phyloP scores from a whole-genome alignment of 2,113 vertebrate species.

The Emberiza fucata region DNA sequence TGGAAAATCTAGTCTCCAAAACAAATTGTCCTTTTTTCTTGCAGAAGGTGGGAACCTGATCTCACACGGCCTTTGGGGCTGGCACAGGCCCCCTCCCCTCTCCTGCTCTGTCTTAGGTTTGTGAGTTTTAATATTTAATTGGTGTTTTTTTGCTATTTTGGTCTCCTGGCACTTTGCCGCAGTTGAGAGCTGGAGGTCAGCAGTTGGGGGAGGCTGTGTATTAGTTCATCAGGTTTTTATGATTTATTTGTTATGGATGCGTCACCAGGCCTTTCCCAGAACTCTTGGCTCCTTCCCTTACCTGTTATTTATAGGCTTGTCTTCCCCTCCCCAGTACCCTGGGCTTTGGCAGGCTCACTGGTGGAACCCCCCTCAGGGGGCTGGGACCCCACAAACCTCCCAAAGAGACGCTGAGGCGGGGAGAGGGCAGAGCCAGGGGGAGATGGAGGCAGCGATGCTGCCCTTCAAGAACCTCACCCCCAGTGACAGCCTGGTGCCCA shows the following conservation, averaged over 20 bases:
- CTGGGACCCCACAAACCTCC: neutral
- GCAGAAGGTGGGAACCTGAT: neutral
- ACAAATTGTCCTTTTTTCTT: constrained; percentile 13
- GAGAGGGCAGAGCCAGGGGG: neutral
- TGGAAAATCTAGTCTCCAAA: neutral
- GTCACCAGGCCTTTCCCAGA: neutral
- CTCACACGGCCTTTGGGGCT: neutral
- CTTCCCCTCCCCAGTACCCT: neutral
- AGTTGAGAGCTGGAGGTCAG: neutral
- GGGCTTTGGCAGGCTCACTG: neutral
- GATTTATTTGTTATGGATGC: neutral
- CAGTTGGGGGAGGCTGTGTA: neutral
- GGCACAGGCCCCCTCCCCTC: neutral
- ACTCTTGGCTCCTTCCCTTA: neutral
- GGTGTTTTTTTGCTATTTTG: neutral
- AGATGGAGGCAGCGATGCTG: neutral
- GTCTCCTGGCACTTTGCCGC: neutral
- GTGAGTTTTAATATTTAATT: constrained; percentile 36
- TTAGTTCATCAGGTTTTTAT: neutral
- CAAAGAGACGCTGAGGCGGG: fast-evolving
- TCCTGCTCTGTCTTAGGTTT: neutral
- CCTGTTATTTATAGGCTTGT: neutral
- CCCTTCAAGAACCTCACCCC: neutral
- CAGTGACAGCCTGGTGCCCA: neutral
- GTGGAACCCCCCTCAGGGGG: fast-evolving